These are phyloP conservation scores for Craniophora ligustri DNA, from an alignment of 2,888 invertebrate genomes.

Conservation along the genomic window DNA sequence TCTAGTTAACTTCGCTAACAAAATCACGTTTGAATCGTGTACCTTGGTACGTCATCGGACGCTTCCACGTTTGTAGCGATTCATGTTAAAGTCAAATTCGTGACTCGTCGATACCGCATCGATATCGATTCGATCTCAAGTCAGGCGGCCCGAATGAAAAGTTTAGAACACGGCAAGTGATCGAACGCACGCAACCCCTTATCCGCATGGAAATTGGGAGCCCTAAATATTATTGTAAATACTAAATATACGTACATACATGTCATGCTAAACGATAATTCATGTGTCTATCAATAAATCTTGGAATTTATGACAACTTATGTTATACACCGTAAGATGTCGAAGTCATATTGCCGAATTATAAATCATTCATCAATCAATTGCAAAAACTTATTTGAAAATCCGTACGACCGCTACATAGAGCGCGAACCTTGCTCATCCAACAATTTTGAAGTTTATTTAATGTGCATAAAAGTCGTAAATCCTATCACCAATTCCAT, in stretches of 20 bases:
- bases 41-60: constrained; percentile 57
- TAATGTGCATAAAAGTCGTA: constrained; percentile 35
- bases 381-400: constrained; percentile 50
- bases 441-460: constrained; percentile 38
- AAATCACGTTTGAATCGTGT: constrained; percentile 57
- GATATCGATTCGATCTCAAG: constrained; percentile 82
- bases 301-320: constrained; percentile 51
- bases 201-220: constrained; percentile 74
- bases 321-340: constrained; percentile 45
- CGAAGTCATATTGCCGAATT: constrained; percentile 48
- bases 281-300: constrained; percentile 58
- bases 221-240: constrained; percentile 64
- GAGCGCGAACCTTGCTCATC: constrained; percentile 13
- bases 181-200: constrained; percentile 78
- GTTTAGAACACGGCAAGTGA: constrained; percentile 82
- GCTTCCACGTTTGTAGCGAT: constrained; percentile 46
- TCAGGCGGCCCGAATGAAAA: constrained; percentile 78
- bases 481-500: constrained; percentile 31
- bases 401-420: constrained; percentile 25
- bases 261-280: constrained; percentile 55
- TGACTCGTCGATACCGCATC: constrained; percentile 76
- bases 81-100: constrained; percentile 73
- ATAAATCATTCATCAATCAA: constrained; percentile 57
- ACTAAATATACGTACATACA: constrained; percentile 59
- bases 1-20: constrained; percentile 58